A percentile compares a stretch with the other conserved stretches of the same genome.
Evolutionary conservation across 30 jellyfish, hydroid and myxozoan species (phyloP).

Genomic region (Calvadosia cruxmelitensis): DNA sequence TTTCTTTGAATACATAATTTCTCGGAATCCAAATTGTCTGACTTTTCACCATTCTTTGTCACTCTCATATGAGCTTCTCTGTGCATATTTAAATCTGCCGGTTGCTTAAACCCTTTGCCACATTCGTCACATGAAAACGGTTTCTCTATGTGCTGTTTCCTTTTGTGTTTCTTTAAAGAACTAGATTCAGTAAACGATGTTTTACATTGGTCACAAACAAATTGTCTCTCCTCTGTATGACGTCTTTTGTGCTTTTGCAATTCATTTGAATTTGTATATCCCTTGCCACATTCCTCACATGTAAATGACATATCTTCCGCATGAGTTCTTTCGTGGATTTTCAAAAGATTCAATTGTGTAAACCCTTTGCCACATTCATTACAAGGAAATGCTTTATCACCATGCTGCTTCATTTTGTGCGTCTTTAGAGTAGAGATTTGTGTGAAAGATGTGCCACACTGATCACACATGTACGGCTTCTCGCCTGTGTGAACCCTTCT

Average conservation of each 20-base stretch:
- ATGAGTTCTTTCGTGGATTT: background rate
- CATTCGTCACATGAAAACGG: background rate
- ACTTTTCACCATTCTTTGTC: no score
- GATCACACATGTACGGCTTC: background rate
- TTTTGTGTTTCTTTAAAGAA: background rate
- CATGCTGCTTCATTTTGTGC: background rate
- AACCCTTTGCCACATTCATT: background rate
- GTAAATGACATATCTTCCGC: background rate
- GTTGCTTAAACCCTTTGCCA: background rate
- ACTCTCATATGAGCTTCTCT: background rate
- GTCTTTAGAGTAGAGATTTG: background rate
- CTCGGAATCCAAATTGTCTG: no score
- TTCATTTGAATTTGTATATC: background rate
- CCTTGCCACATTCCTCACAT: background rate
- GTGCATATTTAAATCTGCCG: background rate
- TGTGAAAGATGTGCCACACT: background rate
- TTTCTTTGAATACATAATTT: no score
- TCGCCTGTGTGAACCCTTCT: conserved; percentile 10
- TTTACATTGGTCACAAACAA: background rate
- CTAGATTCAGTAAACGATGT: no score
- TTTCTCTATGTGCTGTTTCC: background rate
- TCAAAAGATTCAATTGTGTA: background rate
- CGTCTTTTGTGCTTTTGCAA: background rate
- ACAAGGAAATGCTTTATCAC: background rate
- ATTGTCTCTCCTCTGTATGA: background rate